Percentiles rank a stretch among this genome's conserved stretches.
These are phyloP conservation scores for Cochlearius cochlearius DNA, from an alignment of 2,113 vertebrate genomes.

Conservation along the genomic window DNA sequence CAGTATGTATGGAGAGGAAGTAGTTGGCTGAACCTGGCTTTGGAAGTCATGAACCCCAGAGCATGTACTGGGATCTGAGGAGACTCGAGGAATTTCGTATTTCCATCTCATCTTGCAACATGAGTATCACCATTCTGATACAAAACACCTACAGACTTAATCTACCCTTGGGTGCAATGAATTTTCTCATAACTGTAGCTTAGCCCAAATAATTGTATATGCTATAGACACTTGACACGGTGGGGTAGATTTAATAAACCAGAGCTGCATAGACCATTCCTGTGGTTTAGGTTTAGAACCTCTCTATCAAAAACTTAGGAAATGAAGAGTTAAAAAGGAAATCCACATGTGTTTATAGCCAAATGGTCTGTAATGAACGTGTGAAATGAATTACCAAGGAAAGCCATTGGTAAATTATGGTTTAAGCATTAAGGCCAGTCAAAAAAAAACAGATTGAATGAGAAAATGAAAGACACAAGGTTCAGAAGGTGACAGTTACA, in stretches of 20 bases:
- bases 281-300: conserved; percentile 60
- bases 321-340: conserved; percentile 71
- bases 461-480: background rate
- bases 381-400: conserved; percentile 59
- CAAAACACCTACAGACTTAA: conserved; percentile 53
- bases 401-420: conserved; percentile 23
- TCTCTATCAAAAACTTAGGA: conserved; percentile 52
- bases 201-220: background rate
- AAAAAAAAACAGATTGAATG: background rate
- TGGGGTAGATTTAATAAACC: conserved; percentile 61
- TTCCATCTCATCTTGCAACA: conserved; percentile 35
- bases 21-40: conserved; percentile 17
- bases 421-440: background rate
- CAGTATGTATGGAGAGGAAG: conserved; percentile 26
- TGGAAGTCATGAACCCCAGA: conserved; percentile 41
- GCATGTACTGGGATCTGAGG: background rate
- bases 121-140: conserved; percentile 4
- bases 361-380: conserved; percentile 43
- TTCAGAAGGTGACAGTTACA: background rate
- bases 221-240: background rate
- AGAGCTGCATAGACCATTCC: conserved; percentile 34
- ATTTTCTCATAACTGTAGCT: conserved; percentile 38
- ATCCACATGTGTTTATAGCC: conserved; percentile 61
- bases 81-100: background rate
- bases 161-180: conserved; percentile 57